Evolutionary conservation across 2,113 vertebrate species (phyloP), one percentile per base, ranked within the genome.

Genomic region (Pseudorhombus dupliciocellatus): DNA sequence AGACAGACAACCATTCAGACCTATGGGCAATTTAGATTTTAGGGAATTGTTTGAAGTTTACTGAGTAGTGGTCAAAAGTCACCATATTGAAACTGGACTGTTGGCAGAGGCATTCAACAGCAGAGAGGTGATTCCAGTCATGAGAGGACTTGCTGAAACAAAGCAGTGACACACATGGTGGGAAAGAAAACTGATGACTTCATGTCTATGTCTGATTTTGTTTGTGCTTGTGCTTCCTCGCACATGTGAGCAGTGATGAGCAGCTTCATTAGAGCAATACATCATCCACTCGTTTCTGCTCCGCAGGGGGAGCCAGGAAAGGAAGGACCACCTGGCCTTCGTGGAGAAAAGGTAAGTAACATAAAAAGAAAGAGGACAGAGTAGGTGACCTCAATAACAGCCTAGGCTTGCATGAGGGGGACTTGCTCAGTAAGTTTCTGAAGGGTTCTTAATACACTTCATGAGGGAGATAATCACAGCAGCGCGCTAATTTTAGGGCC

Each of bases 281-380:
- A 84, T 83, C 12, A 18, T 72, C 52, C 14, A 21, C 42, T 73
- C 57, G 2, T 61, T 53, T 65, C 50, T 75, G 22, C 65, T 81
- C 57, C 67, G 54, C 71, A 93, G 93, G 93, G 93, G 63, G 77
- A 88, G 40, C 70, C 74, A 8, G 92, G 92, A 44, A 58, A 48
- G 31, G 57, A n/a, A 20, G 93, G 92, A 60, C 77, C 77, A 31
- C 57, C 87, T 63, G 93, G 93, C 24, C 24, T 84, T 28, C 71
- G 53, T 68, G 93, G 93, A 70, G 89, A 89, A 71, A 93, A 90
- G 87, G 92, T 93, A 82, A 81, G 87, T 48, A 22, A 66, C 56
- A 61, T 15, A 42, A 74, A 80, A 73, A 71, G 50, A 78, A 78
- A 61, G 22, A 30, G 8, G 11, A 22, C 30, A 20, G 68, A 66